Evolutionary conservation across 2,797 vertebrate species (phyloP), one percentile per base, ranked within the genome.

Genomic region (Brotula barbata): DNA sequence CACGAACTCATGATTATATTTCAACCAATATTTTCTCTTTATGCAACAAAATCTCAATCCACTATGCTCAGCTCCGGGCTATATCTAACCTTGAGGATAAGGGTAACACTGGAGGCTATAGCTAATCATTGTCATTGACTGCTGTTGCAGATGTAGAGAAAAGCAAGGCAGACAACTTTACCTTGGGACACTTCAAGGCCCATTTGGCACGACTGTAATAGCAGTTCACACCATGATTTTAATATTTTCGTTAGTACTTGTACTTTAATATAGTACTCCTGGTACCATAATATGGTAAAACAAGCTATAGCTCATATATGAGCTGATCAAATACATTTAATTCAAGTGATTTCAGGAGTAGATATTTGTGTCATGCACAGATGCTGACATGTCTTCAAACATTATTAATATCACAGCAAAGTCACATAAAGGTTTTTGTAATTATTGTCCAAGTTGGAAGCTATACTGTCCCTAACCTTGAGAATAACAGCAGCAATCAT

Each of bases 41-140:
- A 46, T 76, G 13, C 64, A 76, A 62, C 36, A 43, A 46, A 61
- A 36, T 23, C 55, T 39, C 42, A 49, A 40, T 66, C 50, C 50
- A 58, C 22, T 60, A 50, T 56, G 59, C 47, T 21, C 25, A 42
- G 81, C 84, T 84, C 60, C 54, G 69, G 85, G 85, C 85, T 72
- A 78, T 56, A 65, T 73, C 75, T 84, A 82, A 88, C 87, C 84
- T 86, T 87, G 85, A 87, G 71, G 71, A 82, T 64, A 62, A 76
- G 73, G 73, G 67, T 75, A 51, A 66, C 66, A 75, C 77, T 81
- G 62, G 65, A 72, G 74, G 78, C 77, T 66, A 68, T 31, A 75
- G 79, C 71, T 80, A 87, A 88, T 83, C 78, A 31, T 82, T 87
- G 83, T 77, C 82, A 82, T 84, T 87, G 82, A 88, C 80, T 81